phyloP scores from a whole-genome alignment of 2,797 vertebrate species.

The Mallotus villosus region DNA sequence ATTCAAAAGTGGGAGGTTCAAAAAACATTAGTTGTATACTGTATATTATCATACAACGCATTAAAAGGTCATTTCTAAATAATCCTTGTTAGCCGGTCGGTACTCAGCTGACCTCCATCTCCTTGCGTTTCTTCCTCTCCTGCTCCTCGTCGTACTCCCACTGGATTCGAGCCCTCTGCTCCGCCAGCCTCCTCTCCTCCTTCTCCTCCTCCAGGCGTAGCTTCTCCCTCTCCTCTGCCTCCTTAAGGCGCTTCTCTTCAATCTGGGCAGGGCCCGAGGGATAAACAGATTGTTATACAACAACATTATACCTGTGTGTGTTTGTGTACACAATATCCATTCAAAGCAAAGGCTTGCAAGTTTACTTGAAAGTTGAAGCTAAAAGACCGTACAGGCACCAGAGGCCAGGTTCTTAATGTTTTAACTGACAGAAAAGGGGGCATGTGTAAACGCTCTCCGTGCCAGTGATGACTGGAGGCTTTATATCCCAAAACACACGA shows the following conservation, averaged over 20 bases:
- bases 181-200: slow-evolving; percentile 82
- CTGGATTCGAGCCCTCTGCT: slow-evolving; percentile 83
- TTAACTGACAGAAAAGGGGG: not conserved
- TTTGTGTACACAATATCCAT: not conserved
- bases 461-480: not conserved
- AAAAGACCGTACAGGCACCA: no score
- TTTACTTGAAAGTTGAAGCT: not conserved
- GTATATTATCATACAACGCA: no score
- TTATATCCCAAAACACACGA: not conserved
- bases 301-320: not conserved
- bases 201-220: slow-evolving; percentile 83
- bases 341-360: not conserved
- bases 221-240: slow-evolving; percentile 79
- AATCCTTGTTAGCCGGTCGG: no score
- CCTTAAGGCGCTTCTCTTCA: slow-evolving; percentile 81
- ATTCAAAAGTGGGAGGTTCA: no score
- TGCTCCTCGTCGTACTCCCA: slow-evolving; percentile 87
- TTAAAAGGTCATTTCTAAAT: no score
- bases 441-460: not conserved
- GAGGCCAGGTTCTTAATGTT: not conserved
- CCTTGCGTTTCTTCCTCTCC: slow-evolving; percentile 80
- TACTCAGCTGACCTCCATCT: slow-evolving; percentile 80
- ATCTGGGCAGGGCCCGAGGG: slow-evolving; percentile 65
- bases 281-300: not conserved
- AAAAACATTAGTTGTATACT: no score